phyloP scores from a whole-genome alignment of 2,888 invertebrate species.

The Ophioninae sp. region DNA sequence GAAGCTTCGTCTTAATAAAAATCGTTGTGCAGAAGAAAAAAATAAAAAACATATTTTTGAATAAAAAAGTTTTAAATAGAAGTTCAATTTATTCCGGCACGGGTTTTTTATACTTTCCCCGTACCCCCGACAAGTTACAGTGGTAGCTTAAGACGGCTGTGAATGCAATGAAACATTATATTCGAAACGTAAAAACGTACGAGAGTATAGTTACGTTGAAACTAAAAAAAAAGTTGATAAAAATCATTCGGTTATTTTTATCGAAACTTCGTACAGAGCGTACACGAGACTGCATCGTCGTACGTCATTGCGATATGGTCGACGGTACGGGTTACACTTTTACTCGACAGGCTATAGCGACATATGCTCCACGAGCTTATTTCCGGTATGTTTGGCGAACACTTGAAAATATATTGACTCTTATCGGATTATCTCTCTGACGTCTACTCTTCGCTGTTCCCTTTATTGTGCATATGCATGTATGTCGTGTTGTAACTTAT shows the following conservation, averaged over 20 bases:
- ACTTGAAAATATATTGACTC: slow-evolving; percentile 76
- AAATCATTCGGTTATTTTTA: slow-evolving; percentile 33
- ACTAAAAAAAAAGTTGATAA: no score
- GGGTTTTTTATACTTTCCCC: no score
- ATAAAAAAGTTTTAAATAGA: no score
- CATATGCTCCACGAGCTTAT: slow-evolving; percentile 65
- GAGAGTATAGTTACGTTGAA: no score
- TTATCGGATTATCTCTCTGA: slow-evolving; percentile 71
- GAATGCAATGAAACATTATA: no score
- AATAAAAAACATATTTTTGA: slow-evolving; percentile 15
- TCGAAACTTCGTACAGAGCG: slow-evolving; percentile 28
- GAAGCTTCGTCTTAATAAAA: no score
- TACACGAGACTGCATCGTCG: slow-evolving; percentile 42
- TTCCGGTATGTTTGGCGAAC: slow-evolving; percentile 74
- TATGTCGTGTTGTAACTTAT: not conserved
- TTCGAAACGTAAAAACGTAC: no score
- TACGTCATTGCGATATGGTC: slow-evolving; percentile 63
- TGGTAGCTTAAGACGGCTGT: no score
- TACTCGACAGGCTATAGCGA: slow-evolving; percentile 38
- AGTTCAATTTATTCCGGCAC: no score
- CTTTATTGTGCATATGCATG: slow-evolving; percentile 9
- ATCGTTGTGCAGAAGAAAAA: no score
- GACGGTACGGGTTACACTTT: slow-evolving; percentile 39
- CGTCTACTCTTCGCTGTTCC: slow-evolving; percentile 42
- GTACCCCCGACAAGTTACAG: no score